These are phyloP conservation scores for Plestiodon gilberti DNA, from an alignment of 2,113 vertebrate species.

Conservation along the genomic window DNA sequence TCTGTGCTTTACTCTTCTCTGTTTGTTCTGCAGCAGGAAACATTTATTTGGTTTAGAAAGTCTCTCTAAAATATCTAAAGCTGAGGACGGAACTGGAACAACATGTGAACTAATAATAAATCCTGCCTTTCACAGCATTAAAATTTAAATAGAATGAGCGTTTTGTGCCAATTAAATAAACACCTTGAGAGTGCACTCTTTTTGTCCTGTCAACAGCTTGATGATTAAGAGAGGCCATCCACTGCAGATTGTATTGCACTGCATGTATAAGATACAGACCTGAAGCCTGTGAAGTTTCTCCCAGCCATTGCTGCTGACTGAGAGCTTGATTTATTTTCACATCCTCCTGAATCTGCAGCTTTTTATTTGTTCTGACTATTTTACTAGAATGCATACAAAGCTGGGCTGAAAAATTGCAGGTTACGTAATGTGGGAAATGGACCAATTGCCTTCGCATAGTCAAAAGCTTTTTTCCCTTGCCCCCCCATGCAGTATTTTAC, in stretches of 20 bases:
- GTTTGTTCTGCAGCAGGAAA: background rate
- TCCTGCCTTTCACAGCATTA: background rate
- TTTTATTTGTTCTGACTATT: constrained; percentile 68
- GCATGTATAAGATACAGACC: constrained; percentile 29
- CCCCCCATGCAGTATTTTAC: constrained; percentile 30
- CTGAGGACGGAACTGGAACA: background rate
- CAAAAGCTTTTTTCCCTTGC: constrained; percentile 65
- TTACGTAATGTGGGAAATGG: constrained; percentile 70
- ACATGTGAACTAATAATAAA: background rate
- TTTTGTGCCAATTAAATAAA: constrained; percentile 28
- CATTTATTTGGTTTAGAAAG: background rate
- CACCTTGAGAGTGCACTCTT: constrained; percentile 1
- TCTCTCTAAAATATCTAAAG: background rate
- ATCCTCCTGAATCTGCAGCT: constrained; percentile 54
- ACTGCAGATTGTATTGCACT: constrained; percentile 37
- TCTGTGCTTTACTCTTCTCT: background rate
- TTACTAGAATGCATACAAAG: constrained; percentile 65
- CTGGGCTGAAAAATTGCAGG: constrained; percentile 59
- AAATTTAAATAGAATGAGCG: constrained; percentile 3
- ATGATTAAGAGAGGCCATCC: constrained; percentile 38
- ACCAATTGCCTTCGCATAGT: constrained; percentile 64
- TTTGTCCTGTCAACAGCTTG: constrained; percentile 39
- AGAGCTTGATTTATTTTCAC: constrained; percentile 65
- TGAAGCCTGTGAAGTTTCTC: constrained; percentile 38
- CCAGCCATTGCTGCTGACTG: constrained; percentile 53